Evolutionary conservation across 2,797 vertebrate genomes (phyloP).

Genomic region (Sebastes trivittatus): DNA sequence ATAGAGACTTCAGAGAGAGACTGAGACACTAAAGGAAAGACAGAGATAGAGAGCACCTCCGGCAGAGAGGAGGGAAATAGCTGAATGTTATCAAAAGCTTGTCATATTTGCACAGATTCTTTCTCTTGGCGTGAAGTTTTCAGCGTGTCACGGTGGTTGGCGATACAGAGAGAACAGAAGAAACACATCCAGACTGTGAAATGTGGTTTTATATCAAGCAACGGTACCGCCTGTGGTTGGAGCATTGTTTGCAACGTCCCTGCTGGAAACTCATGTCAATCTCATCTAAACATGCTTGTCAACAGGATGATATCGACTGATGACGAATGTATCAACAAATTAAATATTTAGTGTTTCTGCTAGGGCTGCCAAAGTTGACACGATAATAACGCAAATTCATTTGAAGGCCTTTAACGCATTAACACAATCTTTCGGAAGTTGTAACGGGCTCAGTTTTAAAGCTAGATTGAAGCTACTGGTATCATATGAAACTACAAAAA

Average conservation of each 20-base stretch:
- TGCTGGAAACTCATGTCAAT: neutral
- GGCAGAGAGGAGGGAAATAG: neutral
- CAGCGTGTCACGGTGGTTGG: neutral
- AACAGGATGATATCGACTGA: neutral
- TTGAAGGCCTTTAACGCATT: no score
- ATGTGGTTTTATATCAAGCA: neutral
- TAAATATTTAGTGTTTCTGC: neutral
- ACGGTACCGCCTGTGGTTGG: neutral
- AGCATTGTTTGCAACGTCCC: neutral
- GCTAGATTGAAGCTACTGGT: no score
- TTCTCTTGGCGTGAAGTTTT: neutral
- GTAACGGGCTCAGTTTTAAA: no score
- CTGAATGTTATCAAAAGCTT: constrained; percentile 24
- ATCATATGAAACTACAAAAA: no score
- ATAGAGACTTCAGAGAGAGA: neutral
- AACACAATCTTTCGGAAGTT: no score
- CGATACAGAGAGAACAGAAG: neutral
- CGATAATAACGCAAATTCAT: no score
- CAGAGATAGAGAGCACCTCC: neutral
- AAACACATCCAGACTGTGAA: neutral
- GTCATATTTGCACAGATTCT: constrained; percentile 26
- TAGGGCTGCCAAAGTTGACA: neutral
- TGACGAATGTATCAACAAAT: neutral
- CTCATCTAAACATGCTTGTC: neutral
- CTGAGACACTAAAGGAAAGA: neutral